Conservation (phyloP, 2,797 vertebrate genomes). For the Characodon lateralis region DNA sequence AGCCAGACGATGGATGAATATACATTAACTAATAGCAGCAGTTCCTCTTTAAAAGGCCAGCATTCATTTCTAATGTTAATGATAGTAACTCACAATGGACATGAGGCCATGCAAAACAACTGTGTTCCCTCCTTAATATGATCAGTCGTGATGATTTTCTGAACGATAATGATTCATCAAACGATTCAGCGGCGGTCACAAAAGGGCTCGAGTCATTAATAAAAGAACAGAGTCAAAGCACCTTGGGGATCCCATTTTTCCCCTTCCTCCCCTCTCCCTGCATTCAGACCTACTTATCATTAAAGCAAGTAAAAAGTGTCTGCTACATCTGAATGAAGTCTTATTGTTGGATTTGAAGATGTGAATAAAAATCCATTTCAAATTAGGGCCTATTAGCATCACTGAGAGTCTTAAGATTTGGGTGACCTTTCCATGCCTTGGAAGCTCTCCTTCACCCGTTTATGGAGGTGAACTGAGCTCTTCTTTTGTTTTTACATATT, state of each 20-base stretch:
- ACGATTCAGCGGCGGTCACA: slow-evolving; percentile 68
- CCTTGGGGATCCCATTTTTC: slow-evolving; percentile 66
- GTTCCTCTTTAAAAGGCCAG: slow-evolving; percentile 55
- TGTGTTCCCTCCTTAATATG: slow-evolving; percentile 67
- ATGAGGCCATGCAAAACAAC: slow-evolving; percentile 64
- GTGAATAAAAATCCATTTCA: slow-evolving; percentile 77
- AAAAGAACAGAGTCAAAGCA: slow-evolving; percentile 81
- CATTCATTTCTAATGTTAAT: slow-evolving; percentile 74
- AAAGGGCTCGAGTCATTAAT: slow-evolving; percentile 82
- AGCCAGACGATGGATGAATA: slow-evolving; percentile 50
- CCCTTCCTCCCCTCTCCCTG: slow-evolving; percentile 5
- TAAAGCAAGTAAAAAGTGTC: slow-evolving; percentile 71
- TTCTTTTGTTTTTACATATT: slow-evolving; percentile 9
- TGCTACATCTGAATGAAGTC: slow-evolving; percentile 72
- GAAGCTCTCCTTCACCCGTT: slow-evolving; percentile 48
- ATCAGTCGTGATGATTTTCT: slow-evolving; percentile 74
- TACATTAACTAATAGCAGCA: slow-evolving; percentile 49
- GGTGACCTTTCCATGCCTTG: slow-evolving; percentile 62
- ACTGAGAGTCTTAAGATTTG: slow-evolving; percentile 63
- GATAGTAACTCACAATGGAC: slow-evolving; percentile 74
- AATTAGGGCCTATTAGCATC: slow-evolving; percentile 80
- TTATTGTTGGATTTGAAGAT: slow-evolving; percentile 72
- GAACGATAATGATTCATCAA: slow-evolving; percentile 78
- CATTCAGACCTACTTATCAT: slow-evolving; percentile 75
- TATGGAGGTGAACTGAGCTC: slow-evolving; percentile 38